Evolutionary conservation across 2,888 invertebrate genomes (phyloP).

Genomic region (Megalurothrips usitatus): DNA sequence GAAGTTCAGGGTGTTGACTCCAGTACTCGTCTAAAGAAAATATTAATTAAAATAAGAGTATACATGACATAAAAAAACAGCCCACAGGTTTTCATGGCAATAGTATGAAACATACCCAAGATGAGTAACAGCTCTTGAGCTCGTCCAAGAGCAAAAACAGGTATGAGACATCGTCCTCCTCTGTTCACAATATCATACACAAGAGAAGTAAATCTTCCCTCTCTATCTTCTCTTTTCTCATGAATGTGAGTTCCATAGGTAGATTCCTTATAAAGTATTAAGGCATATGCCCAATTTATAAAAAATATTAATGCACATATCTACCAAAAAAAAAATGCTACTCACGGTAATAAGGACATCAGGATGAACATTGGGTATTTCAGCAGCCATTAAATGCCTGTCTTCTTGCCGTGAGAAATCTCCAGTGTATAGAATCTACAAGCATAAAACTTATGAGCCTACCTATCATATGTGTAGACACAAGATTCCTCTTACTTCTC

Average conservation of each 20-base stretch:
- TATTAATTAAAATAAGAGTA: not conserved
- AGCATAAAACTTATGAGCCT: slow-evolving; percentile 4
- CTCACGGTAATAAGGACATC: slow-evolving; percentile 91
- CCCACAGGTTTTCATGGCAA: not conserved
- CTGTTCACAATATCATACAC: slow-evolving; percentile 94
- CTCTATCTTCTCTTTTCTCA: slow-evolving; percentile 95
- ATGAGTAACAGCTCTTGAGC: slow-evolving; percentile 95
- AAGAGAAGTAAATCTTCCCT: slow-evolving; percentile 83
- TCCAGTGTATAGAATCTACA: slow-evolving; percentile 84
- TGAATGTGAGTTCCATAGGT: slow-evolving; percentile 99
- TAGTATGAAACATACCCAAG: slow-evolving; percentile 53
- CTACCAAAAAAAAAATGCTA: slow-evolving; percentile 50
- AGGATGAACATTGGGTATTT: slow-evolving; percentile 92
- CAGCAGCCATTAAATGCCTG: slow-evolving; percentile 98
- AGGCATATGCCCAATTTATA: slow-evolving; percentile 19
- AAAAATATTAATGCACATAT: not conserved
- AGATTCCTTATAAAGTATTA: slow-evolving; percentile 64
- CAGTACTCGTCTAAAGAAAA: slow-evolving; percentile 82
- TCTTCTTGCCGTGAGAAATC: slow-evolving; percentile 99
- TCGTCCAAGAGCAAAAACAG: slow-evolving; percentile 95
- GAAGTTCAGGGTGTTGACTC: slow-evolving; percentile 93
- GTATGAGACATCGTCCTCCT: slow-evolving; percentile 97
- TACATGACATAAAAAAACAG: not conserved
- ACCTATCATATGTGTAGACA: not conserved
- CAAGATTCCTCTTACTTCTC: not conserved